Base-by-base conservation (phyloP, 1,140 invertebrate genomes). In the Himalopsyche phryganea region DNA sequence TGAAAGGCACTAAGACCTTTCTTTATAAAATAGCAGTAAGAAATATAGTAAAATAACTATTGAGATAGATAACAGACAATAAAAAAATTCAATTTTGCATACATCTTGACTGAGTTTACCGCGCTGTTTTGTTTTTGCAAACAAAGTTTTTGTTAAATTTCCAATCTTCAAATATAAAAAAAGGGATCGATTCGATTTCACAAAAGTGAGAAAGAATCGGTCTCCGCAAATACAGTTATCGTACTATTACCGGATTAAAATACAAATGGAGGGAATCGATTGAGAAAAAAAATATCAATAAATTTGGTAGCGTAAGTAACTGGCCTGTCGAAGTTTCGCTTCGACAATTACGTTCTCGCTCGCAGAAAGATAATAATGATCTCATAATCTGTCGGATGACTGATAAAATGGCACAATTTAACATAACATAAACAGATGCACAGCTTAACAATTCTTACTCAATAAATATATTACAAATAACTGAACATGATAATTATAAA, bases 341-440 rank as follows among this genome's bases (percentile, higher is more conserved):
- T 20, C 14, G 40, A 52, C 41, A 45, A 32, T 44, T 41, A 40
- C 58, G 53, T 51, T 49, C 56, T 41, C 45, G 42, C 50, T 50
- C 49, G 42, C 48, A 42, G 42, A 48, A 49, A 33, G 45, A 56
- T 32, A 38, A 56, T 50, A 46, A 45, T 44, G 51, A 53, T n/a
- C 42, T n/a, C 41, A 45, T 51, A 52, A 50, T 45, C 38, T 53
- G 42, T 50, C 44, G 20, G 36, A 53, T 55, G 45, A 60, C 44
- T 41, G 52, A 47, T 53, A 52, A 58, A 50, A 63, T 63, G 60
- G 60, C 60, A 63, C 60, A 63, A 58, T 58, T 63, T 13, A 53
- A 62, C 46, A 60, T 60, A 53, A 59, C 51, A 63, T 54, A 50
- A 61, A 46, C 51, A 46, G 54, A 52, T 48, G 47, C 20, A 52